These are phyloP conservation scores for Temnothorax longispinosus DNA, from an alignment of 1,140 invertebrate genomes.

Conservation along the genomic window DNA sequence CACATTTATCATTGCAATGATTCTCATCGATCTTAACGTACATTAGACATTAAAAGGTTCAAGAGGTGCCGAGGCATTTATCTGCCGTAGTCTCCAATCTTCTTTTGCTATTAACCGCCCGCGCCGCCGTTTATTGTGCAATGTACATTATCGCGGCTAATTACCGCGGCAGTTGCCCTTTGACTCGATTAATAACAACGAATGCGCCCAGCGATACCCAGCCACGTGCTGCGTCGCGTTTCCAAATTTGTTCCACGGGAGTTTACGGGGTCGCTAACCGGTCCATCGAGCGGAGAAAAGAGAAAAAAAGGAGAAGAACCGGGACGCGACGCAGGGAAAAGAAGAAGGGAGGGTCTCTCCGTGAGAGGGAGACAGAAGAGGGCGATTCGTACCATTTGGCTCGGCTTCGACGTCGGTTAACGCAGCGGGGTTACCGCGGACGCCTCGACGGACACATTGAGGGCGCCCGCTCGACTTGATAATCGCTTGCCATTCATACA, in stretches of 20 bases:
- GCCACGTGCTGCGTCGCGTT: slow-evolving; percentile 62
- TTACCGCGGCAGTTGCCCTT: slow-evolving; percentile 50
- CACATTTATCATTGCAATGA: neutral
- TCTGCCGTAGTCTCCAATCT: neutral
- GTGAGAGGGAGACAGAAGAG: slow-evolving; percentile 28
- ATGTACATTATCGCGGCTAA: slow-evolving; percentile 23
- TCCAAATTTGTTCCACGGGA: slow-evolving; percentile 52
- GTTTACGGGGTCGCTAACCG: slow-evolving; percentile 24
- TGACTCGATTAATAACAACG: slow-evolving; percentile 61
- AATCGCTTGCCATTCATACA: slow-evolving; percentile 85
- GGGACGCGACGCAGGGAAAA: neutral
- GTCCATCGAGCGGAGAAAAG: neutral
- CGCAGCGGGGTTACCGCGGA: slow-evolving; percentile 85
- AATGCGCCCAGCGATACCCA: slow-evolving; percentile 52
- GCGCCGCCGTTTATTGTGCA: slow-evolving; percentile 12
- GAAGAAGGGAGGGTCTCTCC: neutral
- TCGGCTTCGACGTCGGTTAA: slow-evolving; percentile 82
- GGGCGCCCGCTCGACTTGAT: slow-evolving; percentile 85
- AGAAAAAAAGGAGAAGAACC: slow-evolving; percentile 16
- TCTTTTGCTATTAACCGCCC: neutral
- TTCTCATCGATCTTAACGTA: too few species aligned
- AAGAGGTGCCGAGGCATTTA: neutral
- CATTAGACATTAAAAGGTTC: neutral
- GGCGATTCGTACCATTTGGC: slow-evolving; percentile 81
- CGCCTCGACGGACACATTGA: slow-evolving; percentile 86